Percentiles rank a stretch among this genome's conserved stretches.
phyloP scores from a whole-genome alignment of 2,113 vertebrate species.

The Serinus canaria region DNA sequence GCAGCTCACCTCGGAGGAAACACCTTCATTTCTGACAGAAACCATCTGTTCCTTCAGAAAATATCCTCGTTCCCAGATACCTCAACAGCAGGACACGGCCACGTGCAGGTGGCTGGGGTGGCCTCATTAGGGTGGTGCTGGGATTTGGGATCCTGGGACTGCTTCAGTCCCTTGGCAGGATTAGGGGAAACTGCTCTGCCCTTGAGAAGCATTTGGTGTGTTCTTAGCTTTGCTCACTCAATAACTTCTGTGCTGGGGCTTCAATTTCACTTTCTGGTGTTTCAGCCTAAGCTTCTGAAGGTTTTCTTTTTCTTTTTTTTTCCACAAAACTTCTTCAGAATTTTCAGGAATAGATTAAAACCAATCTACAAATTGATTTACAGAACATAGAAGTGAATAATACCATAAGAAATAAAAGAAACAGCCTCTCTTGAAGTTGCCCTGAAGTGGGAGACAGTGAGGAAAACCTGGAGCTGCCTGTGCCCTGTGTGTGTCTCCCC shows the following conservation, averaged over 20 bases:
- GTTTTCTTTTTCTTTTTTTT: no score
- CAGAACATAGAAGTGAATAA: neutral
- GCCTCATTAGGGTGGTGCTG: neutral
- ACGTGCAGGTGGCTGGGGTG: neutral
- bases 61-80: neutral
- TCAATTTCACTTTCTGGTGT: neutral
- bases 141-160: neutral
- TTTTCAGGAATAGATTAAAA: neutral
- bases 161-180: neutral
- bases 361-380: neutral
- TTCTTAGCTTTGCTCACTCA: neutral
- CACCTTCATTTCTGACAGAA: neutral
- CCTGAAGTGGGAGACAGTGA: neutral
- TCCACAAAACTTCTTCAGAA: neutral
- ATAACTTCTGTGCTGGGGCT: neutral
- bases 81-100: neutral
- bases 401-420: neutral
- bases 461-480: neutral
- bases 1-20: neutral
- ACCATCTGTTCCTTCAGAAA: neutral
- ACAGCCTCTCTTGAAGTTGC: rapidly evolving
- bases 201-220: neutral
- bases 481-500: neutral
- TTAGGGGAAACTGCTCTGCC: neutral
- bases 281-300: neutral